Conservation (phyloP, 2,888 invertebrate genomes). For the Diploptera punctata region DNA sequence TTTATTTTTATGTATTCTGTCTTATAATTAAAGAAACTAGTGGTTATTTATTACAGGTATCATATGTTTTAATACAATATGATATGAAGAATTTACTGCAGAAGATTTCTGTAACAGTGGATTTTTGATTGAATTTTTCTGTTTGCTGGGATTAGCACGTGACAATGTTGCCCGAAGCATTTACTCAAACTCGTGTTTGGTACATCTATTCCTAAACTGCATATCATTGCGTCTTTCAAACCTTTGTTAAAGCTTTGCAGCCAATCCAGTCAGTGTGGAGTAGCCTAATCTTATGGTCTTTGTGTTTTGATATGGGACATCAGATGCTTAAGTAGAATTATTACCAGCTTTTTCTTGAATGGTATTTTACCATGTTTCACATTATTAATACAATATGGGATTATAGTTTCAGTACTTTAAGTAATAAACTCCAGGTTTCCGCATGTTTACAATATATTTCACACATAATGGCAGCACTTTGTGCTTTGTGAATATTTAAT, state of each 20-base stretch:
- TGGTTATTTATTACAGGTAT: conserved; percentile 66
- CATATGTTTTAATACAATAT: conserved; percentile 83
- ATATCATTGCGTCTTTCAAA: conserved; percentile 77
- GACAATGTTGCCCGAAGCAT: conserved; percentile 94
- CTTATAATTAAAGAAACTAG: too few species aligned
- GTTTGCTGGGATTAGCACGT: conserved; percentile 83
- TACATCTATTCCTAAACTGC: conserved; percentile 87
- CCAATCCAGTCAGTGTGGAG: conserved; percentile 58
- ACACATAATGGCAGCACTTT: too few species aligned
- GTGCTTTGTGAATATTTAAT: too few species aligned
- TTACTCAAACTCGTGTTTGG: conserved; percentile 89
- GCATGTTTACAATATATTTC: too few species aligned
- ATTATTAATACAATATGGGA: too few species aligned
- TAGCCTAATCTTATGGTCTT: background rate
- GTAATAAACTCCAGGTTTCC: too few species aligned
- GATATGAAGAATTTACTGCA: conserved; percentile 89
- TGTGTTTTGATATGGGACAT: too few species aligned
- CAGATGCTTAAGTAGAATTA: too few species aligned
- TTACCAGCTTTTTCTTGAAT: too few species aligned
- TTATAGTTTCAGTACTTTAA: too few species aligned
- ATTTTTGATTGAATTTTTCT: conserved; percentile 95
- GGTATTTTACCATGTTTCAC: too few species aligned
- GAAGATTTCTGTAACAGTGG: conserved; percentile 95
- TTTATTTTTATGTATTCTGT: conserved; percentile 24
- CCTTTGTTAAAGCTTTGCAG: conserved; percentile 81